phyloP scores from a whole-genome alignment of 2,888 invertebrate genomes.

The Suillia variegata region DNA sequence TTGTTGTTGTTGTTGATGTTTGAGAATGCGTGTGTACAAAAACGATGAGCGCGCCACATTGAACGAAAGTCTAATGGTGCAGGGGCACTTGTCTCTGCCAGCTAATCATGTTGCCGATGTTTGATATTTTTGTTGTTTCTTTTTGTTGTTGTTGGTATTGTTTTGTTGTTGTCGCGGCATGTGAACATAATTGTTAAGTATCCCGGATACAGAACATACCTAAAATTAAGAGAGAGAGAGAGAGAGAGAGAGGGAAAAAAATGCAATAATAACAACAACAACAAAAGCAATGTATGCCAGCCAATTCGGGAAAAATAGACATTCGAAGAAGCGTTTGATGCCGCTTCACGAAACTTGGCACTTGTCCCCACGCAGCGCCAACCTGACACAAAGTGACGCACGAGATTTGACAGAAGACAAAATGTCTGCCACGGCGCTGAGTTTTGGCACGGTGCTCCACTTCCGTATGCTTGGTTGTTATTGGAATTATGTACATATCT shows the following conservation, averaged over 20 bases:
- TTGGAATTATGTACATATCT: no score
- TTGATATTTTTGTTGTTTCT: no score
- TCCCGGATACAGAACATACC: slow-evolving; percentile 1
- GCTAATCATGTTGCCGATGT: background rate
- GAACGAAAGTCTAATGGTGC: background rate
- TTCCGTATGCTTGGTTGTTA: no score
- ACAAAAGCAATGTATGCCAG: no score
- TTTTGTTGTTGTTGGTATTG: no score
- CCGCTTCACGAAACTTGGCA: background rate
- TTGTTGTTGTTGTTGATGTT: no score
- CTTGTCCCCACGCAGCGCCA: background rate
- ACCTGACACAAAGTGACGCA: background rate
- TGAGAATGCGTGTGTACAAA: background rate
- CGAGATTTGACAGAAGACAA: background rate
- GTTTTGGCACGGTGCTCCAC: background rate
- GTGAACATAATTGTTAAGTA: background rate
- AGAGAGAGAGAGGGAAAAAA: no score
- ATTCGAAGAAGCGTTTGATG: background rate
- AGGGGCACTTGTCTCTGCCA: background rate
- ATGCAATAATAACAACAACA: background rate
- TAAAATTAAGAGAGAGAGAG: no score
- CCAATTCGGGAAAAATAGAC: no score
- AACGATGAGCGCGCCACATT: background rate
- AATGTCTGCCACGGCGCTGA: background rate
- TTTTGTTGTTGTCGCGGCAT: background rate